Evolutionary conservation across 2,888 invertebrate species (phyloP).

Genomic region (Tribolium freemani): DNA sequence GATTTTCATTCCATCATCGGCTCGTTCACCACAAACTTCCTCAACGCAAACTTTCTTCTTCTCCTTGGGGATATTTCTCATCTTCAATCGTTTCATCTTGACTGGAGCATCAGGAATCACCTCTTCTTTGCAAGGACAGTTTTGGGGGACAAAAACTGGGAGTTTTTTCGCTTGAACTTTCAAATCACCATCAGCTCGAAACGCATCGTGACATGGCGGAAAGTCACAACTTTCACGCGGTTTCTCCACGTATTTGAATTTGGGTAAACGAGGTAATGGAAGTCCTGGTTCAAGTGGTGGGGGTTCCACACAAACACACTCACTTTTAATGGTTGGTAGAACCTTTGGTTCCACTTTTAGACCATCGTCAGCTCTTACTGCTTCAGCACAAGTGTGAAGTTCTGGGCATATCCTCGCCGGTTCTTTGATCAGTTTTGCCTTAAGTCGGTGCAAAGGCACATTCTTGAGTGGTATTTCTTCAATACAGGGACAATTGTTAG

Average conservation of each 20-base stretch:
- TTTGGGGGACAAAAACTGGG: conserved; percentile 19
- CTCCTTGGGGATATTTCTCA: conserved; percentile 2
- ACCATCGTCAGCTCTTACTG: conserved; percentile 18
- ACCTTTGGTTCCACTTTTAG: background rate
- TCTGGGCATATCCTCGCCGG: conserved; percentile 23
- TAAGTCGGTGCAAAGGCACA: conserved; percentile 25
- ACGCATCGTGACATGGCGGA: background rate
- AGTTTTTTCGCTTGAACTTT: conserved; percentile 27
- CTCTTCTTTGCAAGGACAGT: conserved; percentile 24
- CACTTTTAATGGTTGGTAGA: conserved; percentile 3
- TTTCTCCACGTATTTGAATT: conserved; percentile 8
- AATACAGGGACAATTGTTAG: conserved; percentile 40
- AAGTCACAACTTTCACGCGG: background rate
- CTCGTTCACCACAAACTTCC: conserved; percentile 28
- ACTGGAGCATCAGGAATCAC: background rate
- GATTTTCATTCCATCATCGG: conserved; percentile 43
- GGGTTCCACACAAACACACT: conserved; percentile 8
- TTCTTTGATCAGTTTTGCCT: conserved; percentile 21
- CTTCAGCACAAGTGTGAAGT: conserved; percentile 10
- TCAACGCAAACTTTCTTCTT: conserved; percentile 19
- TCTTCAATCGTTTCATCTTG: conserved; percentile 10
- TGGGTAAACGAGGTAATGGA: background rate
- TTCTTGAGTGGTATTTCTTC: conserved; percentile 7
- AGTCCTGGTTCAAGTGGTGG: background rate
- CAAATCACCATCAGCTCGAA: conserved; percentile 26